Evolutionary conservation across 2,888 invertebrate genomes (phyloP), one percentile per base, ranked within the genome.

Genomic region (Phlogophora meticulosa): DNA sequence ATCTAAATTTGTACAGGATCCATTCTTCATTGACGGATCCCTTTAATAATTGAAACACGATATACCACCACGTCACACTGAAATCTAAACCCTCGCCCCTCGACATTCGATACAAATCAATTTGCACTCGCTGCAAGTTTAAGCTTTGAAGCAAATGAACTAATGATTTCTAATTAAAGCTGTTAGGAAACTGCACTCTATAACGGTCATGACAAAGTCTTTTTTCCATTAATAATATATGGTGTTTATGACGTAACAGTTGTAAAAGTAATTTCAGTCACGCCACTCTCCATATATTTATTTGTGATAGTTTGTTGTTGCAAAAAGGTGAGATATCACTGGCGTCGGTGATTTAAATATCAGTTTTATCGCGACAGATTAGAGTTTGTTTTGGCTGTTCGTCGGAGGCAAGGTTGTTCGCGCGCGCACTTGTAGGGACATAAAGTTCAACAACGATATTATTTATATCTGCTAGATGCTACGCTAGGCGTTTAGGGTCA

Each of bases 391-490:
- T 85, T 87, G 68, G 78, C 64, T 76, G 59, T 66, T 74, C 57
- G 32, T 59, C 22, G 36, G 22, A 36, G 42, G 42, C 66, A 70
- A 78, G 72, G 67, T 77, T 81, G 75, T 75, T 62, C 65, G 55
- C 81, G 60, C 61, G 63, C 78, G 78, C 81, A 83, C 81, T 82
- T 82, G 73, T 78, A 73, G 80, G 79, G 78, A 82, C 85, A 85
- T 87, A 81, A 86, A 84, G 88, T 89, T 89, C 88, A 87, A 88
- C 88, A 88, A 87, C 85, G 88, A 89, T 91, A 92, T 92, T 92
- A 93, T 93, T 93, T 92, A 92, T 92, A 91, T 90, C 92, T 88
- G 85, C 81, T 90, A 87, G 90, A 89, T 90, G 88, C 84, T 86
- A 85, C 75, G 88, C 88, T 90, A 89, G 89, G 88, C 88, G 89